Conservation (phyloP, 2,797 vertebrate species). For the Lacerta agilis region DNA sequence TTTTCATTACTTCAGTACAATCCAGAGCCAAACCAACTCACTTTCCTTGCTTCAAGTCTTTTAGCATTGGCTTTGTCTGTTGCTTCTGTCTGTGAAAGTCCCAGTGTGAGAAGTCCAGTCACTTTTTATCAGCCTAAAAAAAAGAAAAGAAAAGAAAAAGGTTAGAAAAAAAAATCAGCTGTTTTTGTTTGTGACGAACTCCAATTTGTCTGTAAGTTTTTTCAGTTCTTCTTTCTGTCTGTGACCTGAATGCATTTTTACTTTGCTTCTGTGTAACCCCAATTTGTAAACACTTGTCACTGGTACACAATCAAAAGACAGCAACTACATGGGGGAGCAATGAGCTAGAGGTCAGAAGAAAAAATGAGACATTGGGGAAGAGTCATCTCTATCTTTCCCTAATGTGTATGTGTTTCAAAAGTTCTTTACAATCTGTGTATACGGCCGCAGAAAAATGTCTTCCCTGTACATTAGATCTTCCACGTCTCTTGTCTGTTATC, state of each 20-base stretch:
- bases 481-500: constrained; percentile 81
- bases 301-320: constrained; percentile 89
- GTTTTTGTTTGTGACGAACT: constrained; percentile 95
- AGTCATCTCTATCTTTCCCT: constrained; percentile 68
- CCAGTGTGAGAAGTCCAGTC: constrained; percentile 86
- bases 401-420: constrained; percentile 37
- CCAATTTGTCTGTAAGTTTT: constrained; percentile 88
- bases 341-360: constrained; percentile 77
- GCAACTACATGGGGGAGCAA: constrained; percentile 78
- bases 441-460: constrained; percentile 74
- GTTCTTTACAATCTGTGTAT: constrained; percentile 74
- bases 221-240: constrained; percentile 90
- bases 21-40: constrained; percentile 84
- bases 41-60: constrained; percentile 84
- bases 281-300: constrained; percentile 95
- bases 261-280: constrained; percentile 96
- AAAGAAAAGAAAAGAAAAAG: constrained; percentile 53
- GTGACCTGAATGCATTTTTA: constrained; percentile 99
- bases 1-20: constrained; percentile 83
- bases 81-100: constrained; percentile 87
- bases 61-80: constrained; percentile 87
- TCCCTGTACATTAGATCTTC: constrained; percentile 79
- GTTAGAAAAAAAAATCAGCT: constrained; percentile 83
- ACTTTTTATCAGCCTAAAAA: constrained; percentile 83
- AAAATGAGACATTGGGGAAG: constrained; percentile 77